These are phyloP conservation scores for Clarias macrocephalus DNA, from an alignment of 2,113 vertebrate species.

Conservation along the genomic window DNA sequence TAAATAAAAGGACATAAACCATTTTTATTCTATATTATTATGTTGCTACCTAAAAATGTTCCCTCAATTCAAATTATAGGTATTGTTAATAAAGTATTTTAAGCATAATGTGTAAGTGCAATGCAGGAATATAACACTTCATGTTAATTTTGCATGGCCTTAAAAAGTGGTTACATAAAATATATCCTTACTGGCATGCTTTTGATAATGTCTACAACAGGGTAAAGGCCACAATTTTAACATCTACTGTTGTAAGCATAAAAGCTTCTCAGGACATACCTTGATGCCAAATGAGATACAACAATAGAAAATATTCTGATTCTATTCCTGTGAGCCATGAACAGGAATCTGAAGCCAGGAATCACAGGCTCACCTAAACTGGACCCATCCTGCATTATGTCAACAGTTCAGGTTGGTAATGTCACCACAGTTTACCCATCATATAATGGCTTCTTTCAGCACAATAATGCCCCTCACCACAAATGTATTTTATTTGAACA, in stretches of 20 bases:
- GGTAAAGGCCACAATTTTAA: conserved; percentile 18
- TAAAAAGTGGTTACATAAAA: background rate
- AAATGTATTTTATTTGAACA: background rate
- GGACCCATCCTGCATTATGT: background rate
- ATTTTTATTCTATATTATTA: background rate
- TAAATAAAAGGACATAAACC: background rate
- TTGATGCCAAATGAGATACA: background rate
- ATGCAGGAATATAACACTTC: background rate
- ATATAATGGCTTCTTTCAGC: background rate
- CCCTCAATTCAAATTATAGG: background rate
- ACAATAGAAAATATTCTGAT: background rate
- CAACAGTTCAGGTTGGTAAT: background rate
- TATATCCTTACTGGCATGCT: conserved; percentile 1
- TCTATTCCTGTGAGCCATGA: background rate
- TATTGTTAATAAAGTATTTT: background rate
- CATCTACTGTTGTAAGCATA: background rate
- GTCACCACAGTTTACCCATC: background rate
- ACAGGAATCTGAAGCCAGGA: background rate
- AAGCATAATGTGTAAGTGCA: background rate
- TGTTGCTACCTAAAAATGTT: background rate
- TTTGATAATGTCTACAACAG: conserved; percentile 42
- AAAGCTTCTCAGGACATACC: background rate
- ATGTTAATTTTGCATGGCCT: background rate
- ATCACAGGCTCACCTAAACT: background rate
- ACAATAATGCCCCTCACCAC: background rate